phyloP scores from a whole-genome alignment of 2,113 vertebrate species.

The Triplophysa rosa region DNA sequence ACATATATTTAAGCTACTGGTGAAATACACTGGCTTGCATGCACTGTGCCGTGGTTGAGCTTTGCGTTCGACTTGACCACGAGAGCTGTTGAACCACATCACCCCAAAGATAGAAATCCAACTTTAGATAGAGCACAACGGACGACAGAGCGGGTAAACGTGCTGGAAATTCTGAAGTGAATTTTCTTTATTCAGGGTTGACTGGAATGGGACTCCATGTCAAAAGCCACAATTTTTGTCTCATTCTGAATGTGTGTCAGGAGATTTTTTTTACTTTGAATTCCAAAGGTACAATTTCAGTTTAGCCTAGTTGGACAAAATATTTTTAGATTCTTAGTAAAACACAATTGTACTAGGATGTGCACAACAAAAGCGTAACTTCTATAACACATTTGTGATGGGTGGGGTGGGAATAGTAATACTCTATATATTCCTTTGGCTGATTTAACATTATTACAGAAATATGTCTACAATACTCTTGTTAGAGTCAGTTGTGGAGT shows the following conservation, averaged over 20 bases:
- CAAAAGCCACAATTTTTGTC: constrained; percentile 23
- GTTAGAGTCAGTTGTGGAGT: neutral
- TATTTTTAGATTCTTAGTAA: too few relatives aligned
- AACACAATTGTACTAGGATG: too few relatives aligned
- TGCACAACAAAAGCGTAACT: too few relatives aligned
- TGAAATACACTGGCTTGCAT: constrained; percentile 27
- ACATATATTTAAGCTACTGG: constrained; percentile 38
- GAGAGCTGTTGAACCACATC: constrained; percentile 11
- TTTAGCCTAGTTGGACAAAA: neutral
- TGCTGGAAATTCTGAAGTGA: constrained; percentile 21
- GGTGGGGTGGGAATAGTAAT: too few relatives aligned
- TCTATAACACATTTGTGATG: too few relatives aligned
- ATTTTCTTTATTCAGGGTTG: constrained; percentile 20
- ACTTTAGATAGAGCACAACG: constrained; percentile 20
- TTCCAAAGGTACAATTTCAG: constrained; percentile 16
- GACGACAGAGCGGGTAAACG: neutral
- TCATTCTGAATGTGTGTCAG: constrained; percentile 1
- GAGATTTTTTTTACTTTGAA: neutral
- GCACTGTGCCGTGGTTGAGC: constrained; percentile 23
- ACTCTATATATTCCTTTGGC: too few relatives aligned
- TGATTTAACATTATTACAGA: too few relatives aligned
- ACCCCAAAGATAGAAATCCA: constrained; percentile 2
- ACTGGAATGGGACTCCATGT: neutral
- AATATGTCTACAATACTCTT: too few relatives aligned
- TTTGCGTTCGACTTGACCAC: constrained; percentile 14